phyloP scores from a whole-genome alignment of 2,113 vertebrate species.

The Clupea harengus region DNA sequence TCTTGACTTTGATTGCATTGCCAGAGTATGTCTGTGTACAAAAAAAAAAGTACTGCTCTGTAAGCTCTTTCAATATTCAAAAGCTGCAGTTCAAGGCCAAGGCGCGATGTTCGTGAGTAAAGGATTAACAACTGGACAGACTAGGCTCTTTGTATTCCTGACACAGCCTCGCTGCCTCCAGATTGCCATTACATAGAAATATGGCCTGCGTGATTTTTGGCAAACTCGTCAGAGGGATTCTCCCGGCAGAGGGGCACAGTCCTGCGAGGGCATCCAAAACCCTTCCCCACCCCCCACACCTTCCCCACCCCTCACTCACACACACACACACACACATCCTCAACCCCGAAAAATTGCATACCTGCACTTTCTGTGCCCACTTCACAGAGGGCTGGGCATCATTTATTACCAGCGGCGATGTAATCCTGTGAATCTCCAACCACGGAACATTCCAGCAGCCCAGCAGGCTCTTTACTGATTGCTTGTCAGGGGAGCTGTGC shows the following conservation, averaged over 20 bases:
- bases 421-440: background rate
- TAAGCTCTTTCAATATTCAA: background rate
- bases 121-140: background rate
- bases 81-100: background rate
- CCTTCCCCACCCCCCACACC: background rate
- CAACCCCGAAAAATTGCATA: background rate
- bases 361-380: background rate
- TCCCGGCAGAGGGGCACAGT: background rate
- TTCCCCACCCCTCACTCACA: background rate
- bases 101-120: background rate
- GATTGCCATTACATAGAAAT: slow-evolving; percentile 5
- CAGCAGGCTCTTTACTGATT: background rate
- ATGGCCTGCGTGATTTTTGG: background rate
- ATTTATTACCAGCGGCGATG: background rate
- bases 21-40: background rate
- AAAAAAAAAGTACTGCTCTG: background rate
- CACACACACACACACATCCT: slow-evolving; percentile 5
- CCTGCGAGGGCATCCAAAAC: background rate
- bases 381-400: background rate
- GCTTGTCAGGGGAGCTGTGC: background rate
- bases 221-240: background rate
- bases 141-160: background rate
- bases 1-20: background rate
- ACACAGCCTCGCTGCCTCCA: background rate
- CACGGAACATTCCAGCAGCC: background rate